Conservation (phyloP, 2,797 vertebrate species). For the Hydrocynus forskahlii region DNA sequence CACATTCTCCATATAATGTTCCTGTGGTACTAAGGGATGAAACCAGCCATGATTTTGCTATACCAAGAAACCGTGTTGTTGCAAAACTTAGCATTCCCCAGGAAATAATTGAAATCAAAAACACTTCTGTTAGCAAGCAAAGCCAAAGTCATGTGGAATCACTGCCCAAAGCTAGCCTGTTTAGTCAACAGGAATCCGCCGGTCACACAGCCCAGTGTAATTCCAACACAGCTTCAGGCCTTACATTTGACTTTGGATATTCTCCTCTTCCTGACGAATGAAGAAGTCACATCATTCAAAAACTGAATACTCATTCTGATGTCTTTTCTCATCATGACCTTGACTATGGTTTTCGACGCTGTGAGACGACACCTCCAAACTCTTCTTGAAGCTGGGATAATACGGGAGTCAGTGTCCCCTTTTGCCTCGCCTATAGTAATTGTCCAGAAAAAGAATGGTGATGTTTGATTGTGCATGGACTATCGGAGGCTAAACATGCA, state of each 20-base stretch:
- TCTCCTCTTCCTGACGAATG: conserved; percentile 12
- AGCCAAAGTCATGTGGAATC: no score
- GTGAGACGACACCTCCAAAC: neutral
- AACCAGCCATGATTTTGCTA: no score
- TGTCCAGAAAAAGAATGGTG: neutral
- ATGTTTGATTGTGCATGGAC: neutral
- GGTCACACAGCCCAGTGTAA: no score
- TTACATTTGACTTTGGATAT: conserved; percentile 14
- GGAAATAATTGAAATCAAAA: no score
- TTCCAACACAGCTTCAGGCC: neutral
- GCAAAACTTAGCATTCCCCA: no score
- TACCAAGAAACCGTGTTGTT: no score
- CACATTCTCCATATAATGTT: no score
- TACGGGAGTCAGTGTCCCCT: neutral
- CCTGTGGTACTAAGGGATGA: no score
- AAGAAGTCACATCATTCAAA: neutral
- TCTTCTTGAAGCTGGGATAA: neutral
- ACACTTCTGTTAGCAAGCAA: no score
- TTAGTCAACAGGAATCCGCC: neutral
- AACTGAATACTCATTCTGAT: neutral
- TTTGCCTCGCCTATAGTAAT: neutral
- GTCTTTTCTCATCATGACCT: neutral
- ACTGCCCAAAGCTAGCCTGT: no score
- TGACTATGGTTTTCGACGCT: neutral
- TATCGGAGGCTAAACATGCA: neutral